Percentiles rank a stretch among this genome's conserved stretches.
Conservation (phyloP, 1,140 invertebrate species). For the Drosophila burlai region DNA sequence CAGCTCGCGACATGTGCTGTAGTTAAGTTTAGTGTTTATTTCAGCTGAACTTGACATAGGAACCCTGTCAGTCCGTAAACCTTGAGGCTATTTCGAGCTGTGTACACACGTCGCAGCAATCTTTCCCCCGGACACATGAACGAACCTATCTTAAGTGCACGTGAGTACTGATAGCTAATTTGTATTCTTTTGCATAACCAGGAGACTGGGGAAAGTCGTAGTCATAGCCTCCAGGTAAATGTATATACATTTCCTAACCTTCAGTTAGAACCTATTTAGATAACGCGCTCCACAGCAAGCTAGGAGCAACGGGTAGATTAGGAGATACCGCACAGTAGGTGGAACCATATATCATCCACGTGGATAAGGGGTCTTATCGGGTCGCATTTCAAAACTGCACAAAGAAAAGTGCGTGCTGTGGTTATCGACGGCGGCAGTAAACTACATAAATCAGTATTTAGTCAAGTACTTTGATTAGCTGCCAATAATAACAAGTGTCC, state of each 20-base stretch:
- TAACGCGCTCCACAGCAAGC: constrained; percentile 3
- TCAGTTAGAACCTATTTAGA: constrained; percentile 13
- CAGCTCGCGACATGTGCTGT: constrained; percentile 19
- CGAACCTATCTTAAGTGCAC: constrained; percentile 3
- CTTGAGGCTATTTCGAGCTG: constrained; percentile 31
- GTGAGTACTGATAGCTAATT: constrained; percentile 3
- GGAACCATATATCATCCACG: constrained; percentile 7
- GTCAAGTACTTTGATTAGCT: constrained; percentile 62
- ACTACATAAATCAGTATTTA: constrained; percentile 67
- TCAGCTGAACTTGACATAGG: constrained; percentile 45
- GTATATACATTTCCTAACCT: neutral
- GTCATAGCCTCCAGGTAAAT: neutral
- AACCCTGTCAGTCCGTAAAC: constrained; percentile 17
- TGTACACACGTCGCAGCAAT: constrained; percentile 6
- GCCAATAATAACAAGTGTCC: constrained; percentile 50
- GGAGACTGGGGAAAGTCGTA: neutral
- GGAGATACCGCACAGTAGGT: constrained; percentile 29
- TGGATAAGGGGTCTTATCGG: constrained; percentile 28
- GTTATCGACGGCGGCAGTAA: too few species aligned
- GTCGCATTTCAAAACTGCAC: constrained; percentile 7
- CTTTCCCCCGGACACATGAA: neutral
- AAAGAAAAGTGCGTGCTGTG: constrained; percentile 11
- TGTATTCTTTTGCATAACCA: neutral
- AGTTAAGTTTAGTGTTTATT: constrained; percentile 24
- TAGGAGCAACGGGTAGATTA: constrained; percentile 13